Percentiles rank a stretch among this genome's conserved stretches.
phyloP scores from a whole-genome alignment of 2,797 vertebrate species.

The Neostethus bicornis region DNA sequence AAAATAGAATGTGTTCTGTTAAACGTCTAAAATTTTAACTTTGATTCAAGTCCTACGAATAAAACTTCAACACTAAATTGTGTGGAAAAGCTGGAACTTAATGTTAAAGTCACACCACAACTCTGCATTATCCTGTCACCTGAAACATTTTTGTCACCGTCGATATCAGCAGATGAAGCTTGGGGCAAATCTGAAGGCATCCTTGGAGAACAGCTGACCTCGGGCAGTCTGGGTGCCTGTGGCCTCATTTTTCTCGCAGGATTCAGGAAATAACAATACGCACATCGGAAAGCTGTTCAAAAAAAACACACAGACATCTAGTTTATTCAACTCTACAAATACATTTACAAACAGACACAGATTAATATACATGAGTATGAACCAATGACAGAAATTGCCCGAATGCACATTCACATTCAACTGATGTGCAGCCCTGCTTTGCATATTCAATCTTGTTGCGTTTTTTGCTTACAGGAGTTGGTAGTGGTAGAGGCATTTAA shows the following conservation, averaged over 20 bases:
- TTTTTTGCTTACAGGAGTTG: constrained; percentile 75
- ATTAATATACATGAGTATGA: constrained; percentile 79
- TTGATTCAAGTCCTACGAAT: too few relatives aligned
- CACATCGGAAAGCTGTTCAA: constrained; percentile 92
- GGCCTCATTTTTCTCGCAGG: constrained; percentile 96
- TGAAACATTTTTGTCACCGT: constrained; percentile 52
- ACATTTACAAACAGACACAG: constrained; percentile 53
- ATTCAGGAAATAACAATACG: constrained; percentile 98
- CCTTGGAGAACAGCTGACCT: constrained; percentile 83
- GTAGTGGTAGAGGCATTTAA: constrained; percentile 77
- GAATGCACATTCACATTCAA: constrained; percentile 74
- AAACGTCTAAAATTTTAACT: too few relatives aligned
- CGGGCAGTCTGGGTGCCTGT: constrained; percentile 89
- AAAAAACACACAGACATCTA: constrained; percentile 41
- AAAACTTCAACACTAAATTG: too few relatives aligned
- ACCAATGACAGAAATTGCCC: constrained; percentile 68
- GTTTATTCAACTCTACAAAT: constrained; percentile 42
- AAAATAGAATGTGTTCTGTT: too few relatives aligned
- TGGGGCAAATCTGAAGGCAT: constrained; percentile 53
- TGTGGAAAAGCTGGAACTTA: too few relatives aligned
- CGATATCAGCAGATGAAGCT: constrained; percentile 56
- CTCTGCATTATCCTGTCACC: too few relatives aligned
- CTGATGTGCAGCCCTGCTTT: constrained; percentile 71
- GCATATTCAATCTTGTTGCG: constrained; percentile 75
- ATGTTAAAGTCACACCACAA: too few relatives aligned